Base-by-base conservation (phyloP, 92 coral and sea anemone genomes). In the Porites rus region DNA sequence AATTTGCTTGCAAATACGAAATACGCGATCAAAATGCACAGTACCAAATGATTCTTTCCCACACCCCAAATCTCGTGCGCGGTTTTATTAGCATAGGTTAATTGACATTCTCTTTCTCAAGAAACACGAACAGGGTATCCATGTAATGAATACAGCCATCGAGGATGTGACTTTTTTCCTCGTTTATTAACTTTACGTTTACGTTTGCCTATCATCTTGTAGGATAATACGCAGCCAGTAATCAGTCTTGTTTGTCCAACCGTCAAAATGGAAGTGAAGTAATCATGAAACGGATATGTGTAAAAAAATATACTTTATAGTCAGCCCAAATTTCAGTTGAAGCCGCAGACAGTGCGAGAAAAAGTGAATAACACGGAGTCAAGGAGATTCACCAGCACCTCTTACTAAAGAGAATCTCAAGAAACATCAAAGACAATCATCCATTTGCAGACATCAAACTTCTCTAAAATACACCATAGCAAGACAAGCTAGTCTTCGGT, bases 331-430 rank as follows among this genome's bases (percentile, higher is more conserved):
- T 70, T 38, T 17, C 7, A n/a, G 38, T 60, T 71, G 46, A 66
- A 65, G 53, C 46, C 7, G 46, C 3, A 19, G 13, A 71, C 8
- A 69, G 6, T 51, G 19, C 46, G 1, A 51, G 25, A 13, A 62
- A 56, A 17, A 56, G 61, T 0, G 70, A 73, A 73, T 74, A 19
- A 83, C 74, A 80, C 80, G 43, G 73, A 74, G 46, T 74, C 87
- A 72, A 74, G 51, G 62, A 12, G 72, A 83, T 4, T 38, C 46
- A 5, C 87, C 31, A 50, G 92, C 66, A 19, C 87, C 94, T 65
- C 87, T 93, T 10, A 90, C 93, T 7, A 80, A 86, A 70, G 93
- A 90, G 80, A 91, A 93, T 88, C 28, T 91, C 13, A 86, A 88
- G 76, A 89, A 93, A 50, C 89, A 88, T 43, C 97, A 82, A 14